Conservation (phyloP, 1,140 invertebrate genomes). For the Meloidogyne hapla region DNA sequence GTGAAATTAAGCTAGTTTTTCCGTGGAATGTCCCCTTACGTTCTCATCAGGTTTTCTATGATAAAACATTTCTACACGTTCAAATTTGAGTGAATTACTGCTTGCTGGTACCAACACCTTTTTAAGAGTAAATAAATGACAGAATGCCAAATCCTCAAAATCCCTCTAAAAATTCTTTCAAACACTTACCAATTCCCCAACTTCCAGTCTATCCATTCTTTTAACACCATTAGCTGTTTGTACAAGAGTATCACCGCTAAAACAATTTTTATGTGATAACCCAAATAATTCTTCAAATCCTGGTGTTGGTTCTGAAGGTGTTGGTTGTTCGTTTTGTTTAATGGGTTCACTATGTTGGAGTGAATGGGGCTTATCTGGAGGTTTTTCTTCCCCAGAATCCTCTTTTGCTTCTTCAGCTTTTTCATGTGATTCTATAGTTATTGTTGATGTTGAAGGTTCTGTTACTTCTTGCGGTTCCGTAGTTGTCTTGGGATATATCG, state of each 20-base stretch:
- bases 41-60: slow-evolving; percentile 48
- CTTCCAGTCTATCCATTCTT: slow-evolving; percentile 45
- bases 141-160: neutral
- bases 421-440: neutral
- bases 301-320: neutral
- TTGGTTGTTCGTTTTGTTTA: slow-evolving; percentile 1
- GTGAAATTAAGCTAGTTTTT: neutral
- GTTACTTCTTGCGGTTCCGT: neutral
- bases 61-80: slow-evolving; percentile 54
- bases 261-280: slow-evolving; percentile 36
- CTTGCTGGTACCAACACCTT: slow-evolving; percentile 51
- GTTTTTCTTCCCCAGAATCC: neutral
- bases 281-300: neutral
- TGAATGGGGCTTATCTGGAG: neutral
- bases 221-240: slow-evolving; percentile 39
- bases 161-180: no score
- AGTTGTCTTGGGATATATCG: no score
- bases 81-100: slow-evolving; percentile 39
- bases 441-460: neutral
- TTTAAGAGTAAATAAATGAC: neutral
- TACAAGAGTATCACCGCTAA: slow-evolving; percentile 49
- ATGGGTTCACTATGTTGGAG: neutral
- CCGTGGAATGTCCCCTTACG: no score
- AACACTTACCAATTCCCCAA: slow-evolving; percentile 42
- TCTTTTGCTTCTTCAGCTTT: neutral